Evolutionary conservation across 2,888 invertebrate genomes (phyloP), one percentile per base, ranked within the genome.

Genomic region (Troides helena): DNA sequence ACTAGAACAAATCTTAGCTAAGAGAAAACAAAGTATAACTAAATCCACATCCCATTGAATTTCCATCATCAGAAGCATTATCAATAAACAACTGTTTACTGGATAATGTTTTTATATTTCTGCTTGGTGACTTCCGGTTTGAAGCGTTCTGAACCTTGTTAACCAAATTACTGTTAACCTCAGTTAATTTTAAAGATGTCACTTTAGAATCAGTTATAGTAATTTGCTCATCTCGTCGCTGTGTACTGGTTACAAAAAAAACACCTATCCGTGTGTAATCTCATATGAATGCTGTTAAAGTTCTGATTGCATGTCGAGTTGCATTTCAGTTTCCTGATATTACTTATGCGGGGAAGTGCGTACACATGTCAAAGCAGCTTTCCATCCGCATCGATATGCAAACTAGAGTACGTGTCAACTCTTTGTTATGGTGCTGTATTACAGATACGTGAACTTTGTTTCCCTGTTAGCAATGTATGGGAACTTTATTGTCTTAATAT

Each of bases 281-380:
- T 17, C 23, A 69, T 60, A 57, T 30, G 36, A 61, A 58, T 56
- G 39, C 17, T 61, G 62, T 50, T 65, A 58, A 57, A 56, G 39
- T 39, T 46, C 21, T 59, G 63, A 59, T 62, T 53, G 62, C 66
- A 66, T 70, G 62, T 62, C 62, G 62, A 63, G 59, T 50, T 60
- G 30, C 30, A 57, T 62, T 25, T 12, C 21, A 21, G 25, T 62
- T 70, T 70, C 70, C 70, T 65, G 46, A 21, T 68, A 59, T 62
- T 58, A 66, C 36, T 46, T 58, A 66, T 70, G 70, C 66, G 25
- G 50, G 66, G 66, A 65, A 66, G 58, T 69, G 62, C 23, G 30
- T 50, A 69, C 66, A 62, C 50, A 46, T 62, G 65, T 50, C 69
- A 65, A 57, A 30, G 21, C 56, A 62, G 53, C 70, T 70, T 70